A percentile compares a stretch with the other conserved stretches of the same genome.
These are phyloP conservation scores for Pomacea canaliculata DNA, from an alignment of 2,888 invertebrate genomes.

Conservation along the genomic window DNA sequence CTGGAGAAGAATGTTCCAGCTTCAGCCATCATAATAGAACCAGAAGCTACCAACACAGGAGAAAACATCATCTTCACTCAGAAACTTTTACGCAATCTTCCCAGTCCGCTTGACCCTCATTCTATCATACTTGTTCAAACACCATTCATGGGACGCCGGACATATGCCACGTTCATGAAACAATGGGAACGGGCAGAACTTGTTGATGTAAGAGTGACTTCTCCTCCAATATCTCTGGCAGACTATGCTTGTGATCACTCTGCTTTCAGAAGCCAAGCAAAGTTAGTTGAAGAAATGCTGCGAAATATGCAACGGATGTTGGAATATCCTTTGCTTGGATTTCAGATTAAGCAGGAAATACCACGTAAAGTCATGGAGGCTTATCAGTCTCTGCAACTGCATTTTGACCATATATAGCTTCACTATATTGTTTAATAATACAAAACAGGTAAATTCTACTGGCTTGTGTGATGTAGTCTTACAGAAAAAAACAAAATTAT, in stretches of 20 bases:
- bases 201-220: constrained; percentile 48
- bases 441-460: too few species aligned
- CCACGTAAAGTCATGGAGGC: constrained; percentile 45
- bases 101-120: constrained; percentile 27
- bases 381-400: constrained; percentile 25
- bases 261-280: constrained; percentile 39
- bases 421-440: too few species aligned
- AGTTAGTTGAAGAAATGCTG: constrained; percentile 49
- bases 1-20: constrained; percentile 49
- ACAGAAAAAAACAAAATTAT: too few species aligned
- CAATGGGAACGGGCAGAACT: constrained; percentile 52
- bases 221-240: constrained; percentile 51
- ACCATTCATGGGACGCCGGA: constrained; percentile 60
- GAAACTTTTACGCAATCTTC: constrained; percentile 34
- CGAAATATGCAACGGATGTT: constrained; percentile 54
- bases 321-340: constrained; percentile 51
- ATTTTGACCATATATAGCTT: background rate
- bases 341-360: constrained; percentile 52
- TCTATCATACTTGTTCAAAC: constrained; percentile 58
- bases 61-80: constrained; percentile 57
- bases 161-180: constrained; percentile 60
- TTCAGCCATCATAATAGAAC: constrained; percentile 50
- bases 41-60: constrained; percentile 56
- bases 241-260: constrained; percentile 49
- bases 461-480: too few species aligned